Evolutionary conservation across 2,797 vertebrate species (phyloP).

Genomic region (Huso huso): DNA sequence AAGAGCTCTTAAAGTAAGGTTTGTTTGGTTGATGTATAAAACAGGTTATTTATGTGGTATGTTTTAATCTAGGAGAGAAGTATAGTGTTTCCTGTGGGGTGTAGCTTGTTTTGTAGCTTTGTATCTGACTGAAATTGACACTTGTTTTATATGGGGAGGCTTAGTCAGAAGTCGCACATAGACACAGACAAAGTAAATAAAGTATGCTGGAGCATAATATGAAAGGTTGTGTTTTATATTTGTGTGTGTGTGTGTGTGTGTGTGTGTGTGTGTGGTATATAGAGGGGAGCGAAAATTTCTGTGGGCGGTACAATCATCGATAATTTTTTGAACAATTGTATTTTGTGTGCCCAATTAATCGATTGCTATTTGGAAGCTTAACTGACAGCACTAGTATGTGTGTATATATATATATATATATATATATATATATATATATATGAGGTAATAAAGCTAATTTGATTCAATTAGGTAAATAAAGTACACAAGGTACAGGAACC

Average conservation of each 20-base stretch:
- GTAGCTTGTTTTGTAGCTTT: neutral
- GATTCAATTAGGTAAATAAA: too few relatives aligned
- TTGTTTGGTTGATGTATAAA: neutral
- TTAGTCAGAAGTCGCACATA: neutral
- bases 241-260: too few relatives aligned
- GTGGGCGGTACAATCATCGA: neutral
- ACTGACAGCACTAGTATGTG: too few relatives aligned
- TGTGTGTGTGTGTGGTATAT: neutral
- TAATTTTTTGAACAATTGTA: neutral
- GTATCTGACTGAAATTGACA: too few relatives aligned
- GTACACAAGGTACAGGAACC: too few relatives aligned
- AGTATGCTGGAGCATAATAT: neutral
- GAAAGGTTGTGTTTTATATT: too few relatives aligned
- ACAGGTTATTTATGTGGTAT: neutral
- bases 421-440: neutral
- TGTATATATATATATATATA: too few relatives aligned
- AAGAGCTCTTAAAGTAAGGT: neutral
- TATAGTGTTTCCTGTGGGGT: conserved; percentile 12
- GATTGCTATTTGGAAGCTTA: neutral
- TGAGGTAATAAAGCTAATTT: too few relatives aligned
- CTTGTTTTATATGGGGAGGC: too few relatives aligned
- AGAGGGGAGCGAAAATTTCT: neutral
- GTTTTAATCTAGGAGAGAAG: conserved; percentile 23
- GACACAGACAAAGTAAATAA: neutral
- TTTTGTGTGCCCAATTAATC: neutral